Evolutionary conservation across 2,888 invertebrate species (phyloP).

Genomic region (Dryococelus australis): DNA sequence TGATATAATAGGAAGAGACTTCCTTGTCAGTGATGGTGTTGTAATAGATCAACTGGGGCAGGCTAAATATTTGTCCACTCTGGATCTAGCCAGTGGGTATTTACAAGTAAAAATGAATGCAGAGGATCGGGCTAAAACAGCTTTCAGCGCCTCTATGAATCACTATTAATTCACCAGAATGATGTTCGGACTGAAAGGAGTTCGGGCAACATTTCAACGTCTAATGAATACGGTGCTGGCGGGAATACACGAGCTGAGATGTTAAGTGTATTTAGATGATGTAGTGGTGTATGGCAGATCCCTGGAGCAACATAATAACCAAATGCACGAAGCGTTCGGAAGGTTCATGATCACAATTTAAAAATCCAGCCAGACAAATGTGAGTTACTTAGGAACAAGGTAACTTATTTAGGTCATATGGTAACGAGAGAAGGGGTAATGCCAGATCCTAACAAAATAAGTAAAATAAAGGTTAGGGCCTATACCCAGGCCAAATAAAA

Average conservation of each 20-base stretch:
- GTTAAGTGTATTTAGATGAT: constrained; percentile 48
- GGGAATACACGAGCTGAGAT: neutral
- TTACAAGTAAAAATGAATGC: neutral
- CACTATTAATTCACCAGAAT: constrained; percentile 11
- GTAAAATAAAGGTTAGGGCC: neutral
- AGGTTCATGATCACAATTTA: neutral
- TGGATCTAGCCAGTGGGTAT: constrained; percentile 31
- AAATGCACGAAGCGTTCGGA: constrained; percentile 36
- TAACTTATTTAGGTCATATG: constrained; percentile 31
- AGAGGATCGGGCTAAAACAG: constrained; percentile 29
- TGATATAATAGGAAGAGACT: too few relatives aligned
- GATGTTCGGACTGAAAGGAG: constrained; percentile 17
- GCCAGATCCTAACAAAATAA: constrained; percentile 33
- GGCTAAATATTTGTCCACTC: constrained; percentile 23
- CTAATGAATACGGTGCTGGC: constrained; percentile 27
- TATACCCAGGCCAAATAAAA: neutral
- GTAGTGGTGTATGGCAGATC: constrained; percentile 35
- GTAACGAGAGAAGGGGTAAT: constrained; percentile 31
- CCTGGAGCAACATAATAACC: neutral
- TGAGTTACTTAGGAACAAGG: constrained; percentile 34
- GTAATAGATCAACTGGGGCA: constrained; percentile 12
- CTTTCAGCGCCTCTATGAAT: constrained; percentile 12
- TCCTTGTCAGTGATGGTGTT: too few relatives aligned
- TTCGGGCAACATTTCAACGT: constrained; percentile 25
- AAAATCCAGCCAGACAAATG: constrained; percentile 40